phyloP scores from a whole-genome alignment of 2,888 invertebrate genomes.

The Hypselothyrea guttata region DNA sequence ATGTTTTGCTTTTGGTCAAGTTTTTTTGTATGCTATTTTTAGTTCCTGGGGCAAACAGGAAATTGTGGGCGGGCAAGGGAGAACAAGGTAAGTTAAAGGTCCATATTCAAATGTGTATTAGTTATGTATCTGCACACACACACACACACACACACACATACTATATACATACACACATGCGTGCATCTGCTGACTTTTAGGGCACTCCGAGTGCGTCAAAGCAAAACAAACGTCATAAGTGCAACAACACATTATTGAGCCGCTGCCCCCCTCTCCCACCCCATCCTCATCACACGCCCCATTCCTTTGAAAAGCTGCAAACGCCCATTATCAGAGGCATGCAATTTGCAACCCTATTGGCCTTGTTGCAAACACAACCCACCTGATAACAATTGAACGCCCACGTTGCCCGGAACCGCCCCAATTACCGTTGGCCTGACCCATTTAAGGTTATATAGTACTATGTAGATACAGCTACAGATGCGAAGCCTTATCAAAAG shows the following conservation, averaged over 20 bases:
- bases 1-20: constrained; percentile 48
- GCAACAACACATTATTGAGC: constrained; percentile 14
- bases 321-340: neutral
- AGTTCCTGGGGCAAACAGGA: constrained; percentile 60
- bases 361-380: constrained; percentile 43
- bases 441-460: constrained; percentile 53
- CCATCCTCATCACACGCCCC: neutral
- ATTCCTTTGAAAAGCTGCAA: too few relatives aligned
- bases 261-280: constrained; percentile 3
- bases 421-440: constrained; percentile 43
- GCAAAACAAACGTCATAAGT: constrained; percentile 64
- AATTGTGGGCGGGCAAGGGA: constrained; percentile 35
- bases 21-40: constrained; percentile 58
- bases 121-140: constrained; percentile 4
- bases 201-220: constrained; percentile 60
- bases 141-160: constrained; percentile 7
- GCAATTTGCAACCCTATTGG: constrained; percentile 36
- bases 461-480: constrained; percentile 12
- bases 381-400: constrained; percentile 62
- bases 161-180: neutral
- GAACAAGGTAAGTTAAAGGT: constrained; percentile 33
- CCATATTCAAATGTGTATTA: constrained; percentile 1
- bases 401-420: constrained; percentile 2
- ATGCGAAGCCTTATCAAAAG: neutral
- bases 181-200: neutral